Evolutionary conservation across 2,888 invertebrate species (phyloP).

Genomic region (Liposcelis brunnea): DNA sequence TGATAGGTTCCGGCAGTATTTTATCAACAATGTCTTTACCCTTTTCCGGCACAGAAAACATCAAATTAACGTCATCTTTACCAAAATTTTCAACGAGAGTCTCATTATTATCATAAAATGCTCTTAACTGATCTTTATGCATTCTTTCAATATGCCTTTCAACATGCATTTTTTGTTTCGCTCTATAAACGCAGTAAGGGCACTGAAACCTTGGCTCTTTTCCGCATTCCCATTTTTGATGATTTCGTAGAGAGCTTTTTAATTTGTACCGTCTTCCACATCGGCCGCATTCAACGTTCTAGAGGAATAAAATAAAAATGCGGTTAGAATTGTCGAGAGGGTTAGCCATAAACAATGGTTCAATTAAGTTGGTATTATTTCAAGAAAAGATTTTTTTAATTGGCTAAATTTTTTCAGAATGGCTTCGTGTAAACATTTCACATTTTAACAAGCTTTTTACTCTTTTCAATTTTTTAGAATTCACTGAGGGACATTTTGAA

Average conservation of each 20-base stretch:
- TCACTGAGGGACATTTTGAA: too few species aligned
- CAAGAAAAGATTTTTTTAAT: too few species aligned
- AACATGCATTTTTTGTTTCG: constrained; percentile 72
- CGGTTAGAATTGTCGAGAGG: too few species aligned
- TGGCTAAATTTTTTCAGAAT: too few species aligned
- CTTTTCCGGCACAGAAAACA: constrained; percentile 3
- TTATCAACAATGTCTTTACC: constrained; percentile 1
- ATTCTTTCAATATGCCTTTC: constrained; percentile 67
- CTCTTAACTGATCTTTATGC: constrained; percentile 40
- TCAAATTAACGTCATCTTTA: constrained; percentile 2
- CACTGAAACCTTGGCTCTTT: constrained; percentile 72
- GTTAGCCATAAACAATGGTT: too few species aligned
- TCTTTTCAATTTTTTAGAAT: too few species aligned
- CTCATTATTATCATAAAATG: constrained; percentile 4
- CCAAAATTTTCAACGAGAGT: constrained; percentile 3
- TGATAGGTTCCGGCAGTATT: constrained; percentile 1
- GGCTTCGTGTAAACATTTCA: too few species aligned
- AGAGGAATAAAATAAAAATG: not conserved
- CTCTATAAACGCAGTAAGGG: constrained; percentile 65
- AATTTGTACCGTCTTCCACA: constrained; percentile 75
- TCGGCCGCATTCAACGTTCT: constrained; percentile 21
- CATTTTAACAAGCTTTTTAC: too few species aligned
- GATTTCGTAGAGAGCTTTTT: constrained; percentile 67
- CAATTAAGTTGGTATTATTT: too few species aligned
- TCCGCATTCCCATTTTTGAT: constrained; percentile 74